phyloP scores from a whole-genome alignment of 2,797 vertebrate genomes.

The Monodelphis domestica region DNA sequence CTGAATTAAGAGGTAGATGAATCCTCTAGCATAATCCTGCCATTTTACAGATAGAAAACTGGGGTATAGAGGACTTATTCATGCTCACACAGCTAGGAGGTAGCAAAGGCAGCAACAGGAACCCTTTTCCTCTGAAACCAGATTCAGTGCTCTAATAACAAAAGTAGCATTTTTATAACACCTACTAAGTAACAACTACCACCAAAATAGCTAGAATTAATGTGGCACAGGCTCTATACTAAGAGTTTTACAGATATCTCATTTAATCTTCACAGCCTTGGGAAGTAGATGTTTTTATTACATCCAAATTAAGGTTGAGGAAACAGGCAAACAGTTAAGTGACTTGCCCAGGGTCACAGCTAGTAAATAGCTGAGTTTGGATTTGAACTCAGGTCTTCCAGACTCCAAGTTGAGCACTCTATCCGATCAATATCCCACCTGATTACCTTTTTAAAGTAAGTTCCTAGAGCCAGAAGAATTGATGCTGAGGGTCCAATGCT shows the following conservation, averaged over 20 bases:
- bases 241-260: not conserved
- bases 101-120: not conserved
- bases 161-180: not conserved
- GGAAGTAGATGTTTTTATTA: not conserved
- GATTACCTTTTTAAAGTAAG: not conserved
- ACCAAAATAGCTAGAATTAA: not conserved
- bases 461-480: not conserved
- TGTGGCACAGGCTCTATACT: not conserved
- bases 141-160: not conserved
- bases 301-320: not conserved
- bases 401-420: not conserved
- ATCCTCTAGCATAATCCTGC: not conserved
- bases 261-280: not conserved
- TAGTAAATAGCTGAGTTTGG: not conserved
- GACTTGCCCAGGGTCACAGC: not conserved
- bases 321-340: not conserved
- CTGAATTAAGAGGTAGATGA: not conserved
- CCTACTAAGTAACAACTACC: not conserved
- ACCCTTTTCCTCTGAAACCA: not conserved
- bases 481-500: not conserved
- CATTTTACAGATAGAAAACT: conserved; percentile 23
- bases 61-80: not conserved
- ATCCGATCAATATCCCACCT: not conserved
- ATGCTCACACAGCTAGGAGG: not conserved
- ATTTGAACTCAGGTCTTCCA: not conserved